Conservation (phyloP, 2,113 vertebrate species). For the Elachura formosa region DNA sequence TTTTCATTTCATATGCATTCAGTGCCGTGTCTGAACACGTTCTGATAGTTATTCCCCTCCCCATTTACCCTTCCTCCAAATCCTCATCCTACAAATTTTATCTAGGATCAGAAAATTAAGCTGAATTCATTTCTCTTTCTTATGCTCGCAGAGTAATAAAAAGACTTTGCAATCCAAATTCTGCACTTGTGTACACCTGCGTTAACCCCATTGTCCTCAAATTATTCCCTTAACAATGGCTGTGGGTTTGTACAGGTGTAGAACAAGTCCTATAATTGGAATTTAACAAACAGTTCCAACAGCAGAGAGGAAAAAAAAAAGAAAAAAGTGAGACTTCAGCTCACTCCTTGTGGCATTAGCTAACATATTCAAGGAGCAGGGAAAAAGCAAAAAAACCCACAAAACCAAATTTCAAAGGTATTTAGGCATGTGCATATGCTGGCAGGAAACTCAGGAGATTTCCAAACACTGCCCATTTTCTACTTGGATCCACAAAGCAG, state of each 20-base stretch:
- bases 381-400: not conserved
- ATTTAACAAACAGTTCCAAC: conserved; percentile 47
- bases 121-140: not conserved
- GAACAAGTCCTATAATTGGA: conserved; percentile 37
- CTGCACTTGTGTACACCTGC: conserved; percentile 44
- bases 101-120: conserved; percentile 39
- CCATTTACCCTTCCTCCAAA: conserved; percentile 7
- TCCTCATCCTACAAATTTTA: conserved; percentile 5
- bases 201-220: conserved; percentile 53
- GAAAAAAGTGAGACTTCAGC: not conserved
- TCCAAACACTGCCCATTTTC: not conserved
- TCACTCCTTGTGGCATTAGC: not conserved
- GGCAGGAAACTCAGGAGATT: not conserved
- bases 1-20: conserved; percentile 32
- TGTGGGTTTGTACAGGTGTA: conserved; percentile 60
- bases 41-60: not conserved
- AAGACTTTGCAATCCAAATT: conserved; percentile 56
- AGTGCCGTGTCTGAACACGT: not conserved
- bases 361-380: not conserved
- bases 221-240: conserved; percentile 54
- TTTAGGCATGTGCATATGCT: not conserved
- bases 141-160: conserved; percentile 15
- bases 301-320: not conserved
- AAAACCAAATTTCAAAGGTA: not conserved
- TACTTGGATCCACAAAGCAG: not conserved